Base-by-base conservation (phyloP, 1,140 invertebrate genomes). In the Oryctes rhinoceros region DNA sequence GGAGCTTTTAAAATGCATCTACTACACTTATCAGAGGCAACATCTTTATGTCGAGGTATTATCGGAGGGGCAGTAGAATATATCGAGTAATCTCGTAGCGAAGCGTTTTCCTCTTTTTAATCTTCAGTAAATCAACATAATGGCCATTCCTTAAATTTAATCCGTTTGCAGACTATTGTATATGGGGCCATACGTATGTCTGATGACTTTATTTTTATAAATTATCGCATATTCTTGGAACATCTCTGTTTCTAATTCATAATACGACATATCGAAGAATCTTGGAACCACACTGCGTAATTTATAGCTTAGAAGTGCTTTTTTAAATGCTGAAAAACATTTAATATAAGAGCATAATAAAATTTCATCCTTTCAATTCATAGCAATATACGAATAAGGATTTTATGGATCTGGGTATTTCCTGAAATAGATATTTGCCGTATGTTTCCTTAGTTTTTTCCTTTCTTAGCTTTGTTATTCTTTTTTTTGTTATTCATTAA, bases 21-120 rank as follows among this genome's bases (percentile, higher is more conserved):
- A 59, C 53, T 59, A 59, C 53, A 59, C 53, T 59, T 59, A 59
- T 59, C 53, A n/a, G 15, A 18, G 53, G 53, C 15, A 59, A 18
- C 53, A 59, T 59, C 53, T 59, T 59, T 59, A 59, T 59, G 53
- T 59, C 53, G 53, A n/a, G 53, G 53, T 59, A 59, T 59, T 59
- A 59, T 59, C 18, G 53, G 53, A 59, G 53, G 18, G 18, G 53
- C 53, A 59, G 53, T 59, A 18, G 53, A 59, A 59, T 59, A 59
- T 59, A 59, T 59, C 18, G 53, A 59, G 53, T 59, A 59, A 59
- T 59, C 53, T 59, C 13, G 53, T 13, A 59, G 53, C 5, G 18
- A n/a, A 18, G 53, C 53, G 7, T n/a, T 59, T 18, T 59, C 53
- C 15, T 59, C 53, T 59, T 59, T 59, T 59, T 59, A 59, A 59